A percentile compares a stretch with the other conserved stretches of the same genome.
Conservation (phyloP, 2,113 vertebrate species). For the Thermophis baileyi region DNA sequence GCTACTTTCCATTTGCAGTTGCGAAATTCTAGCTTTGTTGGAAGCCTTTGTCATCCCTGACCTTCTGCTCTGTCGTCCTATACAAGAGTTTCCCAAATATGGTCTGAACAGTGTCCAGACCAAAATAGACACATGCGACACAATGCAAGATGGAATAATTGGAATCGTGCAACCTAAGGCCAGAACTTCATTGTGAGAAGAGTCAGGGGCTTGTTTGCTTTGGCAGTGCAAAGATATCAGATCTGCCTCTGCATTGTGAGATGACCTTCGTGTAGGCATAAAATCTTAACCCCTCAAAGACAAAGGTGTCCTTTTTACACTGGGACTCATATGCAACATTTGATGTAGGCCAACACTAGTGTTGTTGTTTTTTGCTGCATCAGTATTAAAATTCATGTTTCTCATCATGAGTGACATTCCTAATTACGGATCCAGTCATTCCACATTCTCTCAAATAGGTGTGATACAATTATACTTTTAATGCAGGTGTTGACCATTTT, state of each 20-base stretch:
- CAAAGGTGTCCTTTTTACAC: neutral
- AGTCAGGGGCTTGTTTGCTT: slow-evolving; percentile 31
- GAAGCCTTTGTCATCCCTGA: slow-evolving; percentile 23
- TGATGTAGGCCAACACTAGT: neutral
- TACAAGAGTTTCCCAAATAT: slow-evolving; percentile 64
- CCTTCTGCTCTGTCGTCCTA: slow-evolving; percentile 60
- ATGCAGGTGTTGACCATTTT: neutral
- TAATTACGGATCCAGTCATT: neutral
- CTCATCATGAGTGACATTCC: neutral
- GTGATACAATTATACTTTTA: neutral
- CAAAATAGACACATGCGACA: slow-evolving; percentile 67
- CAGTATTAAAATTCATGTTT: neutral
- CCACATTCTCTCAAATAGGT: neutral
- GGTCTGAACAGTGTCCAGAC: slow-evolving; percentile 56
- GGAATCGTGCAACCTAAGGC: slow-evolving; percentile 55
- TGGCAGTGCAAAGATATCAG: slow-evolving; percentile 41
- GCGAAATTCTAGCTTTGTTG: slow-evolving; percentile 1
- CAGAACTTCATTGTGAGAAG: slow-evolving; percentile 54
- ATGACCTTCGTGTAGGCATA: neutral
- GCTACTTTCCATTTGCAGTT: neutral
- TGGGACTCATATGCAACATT: neutral
- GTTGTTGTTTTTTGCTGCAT: neutral
- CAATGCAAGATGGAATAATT: slow-evolving; percentile 49
- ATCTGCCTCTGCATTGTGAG: slow-evolving; percentile 19
- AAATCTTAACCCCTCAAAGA: neutral